phyloP scores from a whole-genome alignment of 1,140 invertebrate species.

The Bombus picipes region DNA sequence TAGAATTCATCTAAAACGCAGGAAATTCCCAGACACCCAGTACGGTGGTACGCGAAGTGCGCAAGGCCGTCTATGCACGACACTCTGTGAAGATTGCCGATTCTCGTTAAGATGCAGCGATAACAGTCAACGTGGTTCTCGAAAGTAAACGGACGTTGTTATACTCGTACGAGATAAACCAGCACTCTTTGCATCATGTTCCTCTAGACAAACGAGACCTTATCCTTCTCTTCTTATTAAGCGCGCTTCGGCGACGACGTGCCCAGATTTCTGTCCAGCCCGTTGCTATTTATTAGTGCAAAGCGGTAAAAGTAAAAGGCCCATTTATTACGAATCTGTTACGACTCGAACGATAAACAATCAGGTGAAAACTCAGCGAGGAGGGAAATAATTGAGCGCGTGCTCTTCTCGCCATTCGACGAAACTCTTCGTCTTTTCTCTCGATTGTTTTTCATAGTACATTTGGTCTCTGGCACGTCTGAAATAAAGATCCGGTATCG shows the following conservation, averaged over 20 bases:
- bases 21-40: constrained; percentile 33
- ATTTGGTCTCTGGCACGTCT: not conserved
- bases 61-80: constrained; percentile 56
- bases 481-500: not conserved
- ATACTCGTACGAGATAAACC: constrained; percentile 46
- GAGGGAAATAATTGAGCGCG: constrained; percentile 21
- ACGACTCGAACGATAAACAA: constrained; percentile 22
- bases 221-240: constrained; percentile 51
- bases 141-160: constrained; percentile 58
- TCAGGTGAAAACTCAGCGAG: constrained; percentile 19
- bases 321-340: constrained; percentile 49
- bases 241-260: constrained; percentile 8
- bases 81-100: constrained; percentile 66
- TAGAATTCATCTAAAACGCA: not conserved
- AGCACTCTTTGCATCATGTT: constrained; percentile 50
- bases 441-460: not conserved
- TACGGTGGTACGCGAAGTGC: not conserved
- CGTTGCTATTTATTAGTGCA: constrained; percentile 24
- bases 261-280: constrained; percentile 41
- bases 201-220: constrained; percentile 48
- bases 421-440: not conserved
- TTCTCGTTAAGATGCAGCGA: constrained; percentile 62
- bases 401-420: not conserved
- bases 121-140: constrained; percentile 48
- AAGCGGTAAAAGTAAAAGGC: constrained; percentile 38